Percentiles rank a stretch among this genome's conserved stretches.
Conservation (phyloP, 2,888 invertebrate species). For the Oscheius sp. region DNA sequence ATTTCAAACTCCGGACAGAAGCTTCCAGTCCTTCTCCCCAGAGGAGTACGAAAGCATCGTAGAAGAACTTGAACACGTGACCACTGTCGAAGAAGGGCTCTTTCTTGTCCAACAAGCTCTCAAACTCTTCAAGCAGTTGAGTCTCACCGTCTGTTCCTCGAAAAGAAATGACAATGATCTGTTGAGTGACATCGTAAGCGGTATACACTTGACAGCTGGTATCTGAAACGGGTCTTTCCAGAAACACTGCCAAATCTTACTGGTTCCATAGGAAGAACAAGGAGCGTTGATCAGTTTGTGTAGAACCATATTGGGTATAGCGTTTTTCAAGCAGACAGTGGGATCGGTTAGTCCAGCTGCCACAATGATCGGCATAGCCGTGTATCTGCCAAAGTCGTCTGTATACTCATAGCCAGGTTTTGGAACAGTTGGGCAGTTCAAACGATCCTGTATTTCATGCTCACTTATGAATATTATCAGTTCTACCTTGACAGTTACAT, state of each 20-base stretch:
- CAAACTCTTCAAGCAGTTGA: conserved; percentile 39
- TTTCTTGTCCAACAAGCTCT: conserved; percentile 37
- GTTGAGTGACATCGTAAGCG: conserved; percentile 35
- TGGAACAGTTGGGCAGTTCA: conserved; percentile 46
- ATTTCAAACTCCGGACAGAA: conserved; percentile 39
- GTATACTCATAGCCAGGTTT: conserved; percentile 45
- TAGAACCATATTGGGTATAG: not conserved
- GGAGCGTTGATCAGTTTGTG: conserved; percentile 10
- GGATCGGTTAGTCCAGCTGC: conserved; percentile 53
- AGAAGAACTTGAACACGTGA: conserved; percentile 53
- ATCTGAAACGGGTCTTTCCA: conserved; percentile 1
- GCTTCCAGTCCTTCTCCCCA: conserved; percentile 48
- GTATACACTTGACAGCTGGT: conserved; percentile 41
- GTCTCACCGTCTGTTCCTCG: conserved; percentile 40
- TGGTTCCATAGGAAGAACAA: not conserved
- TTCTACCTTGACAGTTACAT: too few relatives aligned
- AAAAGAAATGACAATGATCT: conserved; percentile 44
- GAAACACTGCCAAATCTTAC: not conserved
- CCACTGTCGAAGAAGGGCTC: conserved; percentile 45
- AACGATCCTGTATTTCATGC: conserved; percentile 27
- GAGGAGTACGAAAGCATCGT: conserved; percentile 49
- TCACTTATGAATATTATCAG: too few relatives aligned
- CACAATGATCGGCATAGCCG: conserved; percentile 47
- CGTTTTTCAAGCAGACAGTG: conserved; percentile 50
- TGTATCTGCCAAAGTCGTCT: conserved; percentile 48